Base-by-base conservation (phyloP, 30 jellyfish, hydroid and myxozoan genomes). In the Sanderia malayensis region DNA sequence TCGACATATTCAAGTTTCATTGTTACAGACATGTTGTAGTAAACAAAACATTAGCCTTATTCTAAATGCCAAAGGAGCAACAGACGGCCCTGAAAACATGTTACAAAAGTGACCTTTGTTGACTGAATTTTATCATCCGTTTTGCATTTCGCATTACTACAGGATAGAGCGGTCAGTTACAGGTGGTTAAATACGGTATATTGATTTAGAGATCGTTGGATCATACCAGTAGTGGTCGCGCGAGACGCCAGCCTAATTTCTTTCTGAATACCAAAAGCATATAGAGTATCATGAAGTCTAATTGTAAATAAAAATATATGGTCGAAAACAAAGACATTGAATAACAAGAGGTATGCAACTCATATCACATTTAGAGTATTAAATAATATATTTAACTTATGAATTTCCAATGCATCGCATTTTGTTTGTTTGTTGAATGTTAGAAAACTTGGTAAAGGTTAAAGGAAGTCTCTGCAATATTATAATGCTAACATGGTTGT, bases 41-140 rank as follows among this genome's bases (percentile, higher is more conserved):
- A n/a, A n/a, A n/a, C n/a, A n/a, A n/a, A n/a, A n/a, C n/a, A n/a
- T n/a, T n/a, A n/a, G n/a, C n/a, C n/a, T n/a, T n/a, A n/a, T n/a
- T n/a, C n/a, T n/a, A n/a, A n/a, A n/a, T n/a, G n/a, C n/a, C n/a
- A n/a, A n/a, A n/a, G n/a, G n/a, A n/a, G n/a, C n/a, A n/a, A n/a
- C n/a, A n/a, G n/a, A n/a, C n/a, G n/a, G n/a, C n/a, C n/a, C n/a
- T n/a, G n/a, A n/a, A n/a, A n/a, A n/a, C n/a, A n/a, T n/a, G n/a
- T n/a, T n/a, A n/a, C n/a, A n/a, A n/a, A n/a, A n/a, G n/a, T 37
- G 52, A 37, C 52, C 52, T 37, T 37, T 37, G 52, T 37, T 37
- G 52, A 37, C 52, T 37, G 13, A 37, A 6, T 4, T 37, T 37
- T 6, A n/a, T n/a, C n/a, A n/a, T n/a, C n/a, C n/a, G n/a, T n/a